Evolutionary conservation across 2,113 vertebrate species (phyloP).

Genomic region (Mus pahari): DNA sequence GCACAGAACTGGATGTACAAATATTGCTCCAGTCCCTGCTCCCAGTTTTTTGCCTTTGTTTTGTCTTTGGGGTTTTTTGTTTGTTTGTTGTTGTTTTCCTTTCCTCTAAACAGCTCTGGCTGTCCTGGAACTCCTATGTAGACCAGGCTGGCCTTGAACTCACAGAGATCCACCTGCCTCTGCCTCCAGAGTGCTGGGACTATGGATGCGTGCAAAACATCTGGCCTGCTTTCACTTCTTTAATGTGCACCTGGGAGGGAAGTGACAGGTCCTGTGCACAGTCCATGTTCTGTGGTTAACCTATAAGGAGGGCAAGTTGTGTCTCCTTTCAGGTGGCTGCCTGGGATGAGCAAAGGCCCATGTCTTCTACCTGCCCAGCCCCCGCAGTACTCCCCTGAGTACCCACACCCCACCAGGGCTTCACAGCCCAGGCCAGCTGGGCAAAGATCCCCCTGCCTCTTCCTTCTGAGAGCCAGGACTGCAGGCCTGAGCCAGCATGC

Average conservation of each 20-base stretch:
- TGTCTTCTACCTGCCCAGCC: background rate
- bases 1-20: background rate
- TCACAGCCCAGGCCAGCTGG: background rate
- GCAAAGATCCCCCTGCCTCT: background rate
- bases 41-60: background rate
- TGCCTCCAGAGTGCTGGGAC: background rate
- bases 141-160: background rate
- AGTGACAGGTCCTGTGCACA: accelerated
- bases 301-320: background rate
- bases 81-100: background rate
- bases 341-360: no score
- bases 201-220: background rate
- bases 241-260: background rate
- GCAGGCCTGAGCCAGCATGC: background rate
- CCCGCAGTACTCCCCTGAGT: no score
- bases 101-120: background rate
- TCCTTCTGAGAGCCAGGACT: background rate
- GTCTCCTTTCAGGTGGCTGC: background rate
- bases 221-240: no score
- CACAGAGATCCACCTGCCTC: background rate
- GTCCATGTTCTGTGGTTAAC: background rate
- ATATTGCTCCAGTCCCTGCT: background rate
- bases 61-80: no score
- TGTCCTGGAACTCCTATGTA: background rate
- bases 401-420: background rate